These are phyloP conservation scores for Zophobas atratus DNA, from an alignment of 1,140 invertebrate species.

Conservation along the genomic window DNA sequence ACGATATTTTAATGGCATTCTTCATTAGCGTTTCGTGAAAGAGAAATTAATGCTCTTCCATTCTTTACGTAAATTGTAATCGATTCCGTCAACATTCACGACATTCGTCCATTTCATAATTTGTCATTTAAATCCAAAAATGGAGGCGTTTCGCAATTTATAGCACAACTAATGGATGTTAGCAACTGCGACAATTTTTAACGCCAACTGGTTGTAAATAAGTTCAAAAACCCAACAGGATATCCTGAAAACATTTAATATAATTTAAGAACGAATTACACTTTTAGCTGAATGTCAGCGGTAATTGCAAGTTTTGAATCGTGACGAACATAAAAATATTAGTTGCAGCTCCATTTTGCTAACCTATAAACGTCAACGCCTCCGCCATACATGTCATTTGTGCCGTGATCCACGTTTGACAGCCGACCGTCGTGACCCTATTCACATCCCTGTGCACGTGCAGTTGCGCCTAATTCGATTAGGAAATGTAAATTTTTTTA, in stretches of 20 bases:
- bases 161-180: neutral
- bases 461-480: conserved; percentile 12
- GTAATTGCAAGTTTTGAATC: no score
- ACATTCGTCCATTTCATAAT: neutral
- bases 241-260: conserved; percentile 20
- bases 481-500: conserved; percentile 39
- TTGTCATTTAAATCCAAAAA: neutral
- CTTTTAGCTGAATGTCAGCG: neutral
- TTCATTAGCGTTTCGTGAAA: conserved; percentile 5
- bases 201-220: conserved; percentile 5
- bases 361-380: conserved; percentile 4
- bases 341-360: neutral
- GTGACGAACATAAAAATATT: no score
- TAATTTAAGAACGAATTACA: neutral
- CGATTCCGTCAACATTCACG: conserved; percentile 22
- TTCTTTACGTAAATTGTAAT: conserved; percentile 28
- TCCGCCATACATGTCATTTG: neutral
- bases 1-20: conserved; percentile 24
- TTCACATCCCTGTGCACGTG: conserved; percentile 12
- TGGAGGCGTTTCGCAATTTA: neutral
- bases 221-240: neutral
- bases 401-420: neutral
- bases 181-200: conserved; percentile 10
- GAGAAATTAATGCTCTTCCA: conserved; percentile 22
- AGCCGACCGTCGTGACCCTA: conserved; percentile 3